Percentiles rank a stretch among this genome's conserved stretches.
Evolutionary conservation across 2,888 invertebrate genomes (phyloP).

Genomic region (Urechis unicinctus): DNA sequence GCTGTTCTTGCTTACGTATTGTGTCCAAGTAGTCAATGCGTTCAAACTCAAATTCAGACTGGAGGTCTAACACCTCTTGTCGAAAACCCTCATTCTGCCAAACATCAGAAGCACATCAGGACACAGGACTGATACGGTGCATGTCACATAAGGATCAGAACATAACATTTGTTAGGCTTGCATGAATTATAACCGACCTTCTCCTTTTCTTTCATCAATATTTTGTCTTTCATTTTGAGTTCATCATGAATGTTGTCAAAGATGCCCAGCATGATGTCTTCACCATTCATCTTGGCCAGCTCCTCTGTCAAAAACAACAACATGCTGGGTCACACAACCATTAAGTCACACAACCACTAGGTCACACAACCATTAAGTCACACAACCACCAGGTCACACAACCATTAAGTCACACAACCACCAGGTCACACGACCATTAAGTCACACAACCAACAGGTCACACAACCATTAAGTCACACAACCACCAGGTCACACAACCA

Average conservation of each 20-base stretch:
- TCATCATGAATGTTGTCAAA: slow-evolving; percentile 71
- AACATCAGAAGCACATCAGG: too few species aligned
- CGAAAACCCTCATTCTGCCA: slow-evolving; percentile 61
- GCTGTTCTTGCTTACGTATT: slow-evolving; percentile 67
- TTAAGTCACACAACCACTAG: background rate
- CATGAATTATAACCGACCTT: slow-evolving; percentile 52
- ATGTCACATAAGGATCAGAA: background rate
- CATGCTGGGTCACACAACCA: background rate
- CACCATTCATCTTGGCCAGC: slow-evolving; percentile 61
- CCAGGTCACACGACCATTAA: too few species aligned
- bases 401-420: too few species aligned
- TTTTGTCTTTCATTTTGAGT: slow-evolving; percentile 65
- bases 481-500: too few species aligned
- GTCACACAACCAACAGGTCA: too few species aligned
- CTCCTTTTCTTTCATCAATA: slow-evolving; percentile 61
- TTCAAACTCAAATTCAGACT: slow-evolving; percentile 74
- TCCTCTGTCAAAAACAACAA: slow-evolving; percentile 41
- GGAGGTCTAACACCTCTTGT: slow-evolving; percentile 69
- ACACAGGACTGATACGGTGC: too few species aligned
- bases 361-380: too few species aligned
- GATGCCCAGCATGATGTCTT: slow-evolving; percentile 63
- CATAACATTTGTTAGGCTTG: background rate
- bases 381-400: too few species aligned
- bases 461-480: too few species aligned
- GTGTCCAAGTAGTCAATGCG: slow-evolving; percentile 77